Conservation (phyloP, 2,888 invertebrate genomes). For the Teinopalpus imperialis region DNA sequence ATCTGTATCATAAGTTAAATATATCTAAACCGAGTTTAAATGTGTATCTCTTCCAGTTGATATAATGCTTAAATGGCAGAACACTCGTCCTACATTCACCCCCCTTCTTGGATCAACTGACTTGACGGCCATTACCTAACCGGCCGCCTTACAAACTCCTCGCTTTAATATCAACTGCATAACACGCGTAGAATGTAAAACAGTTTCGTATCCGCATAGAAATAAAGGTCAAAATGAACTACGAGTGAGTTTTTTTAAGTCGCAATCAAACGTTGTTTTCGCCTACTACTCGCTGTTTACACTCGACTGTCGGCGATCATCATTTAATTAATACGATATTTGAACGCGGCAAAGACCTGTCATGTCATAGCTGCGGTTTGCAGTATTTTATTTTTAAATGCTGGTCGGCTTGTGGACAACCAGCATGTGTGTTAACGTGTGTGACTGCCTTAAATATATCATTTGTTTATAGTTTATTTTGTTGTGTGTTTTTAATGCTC, state of each 20-base stretch:
- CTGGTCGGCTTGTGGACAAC: conserved; percentile 8
- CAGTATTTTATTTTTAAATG: conserved; percentile 35
- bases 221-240: conserved; percentile 42
- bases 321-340: conserved; percentile 75
- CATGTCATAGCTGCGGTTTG: conserved; percentile 42
- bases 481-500: not conserved
- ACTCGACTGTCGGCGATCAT: conserved; percentile 63
- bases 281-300: conserved; percentile 68
- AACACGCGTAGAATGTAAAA: conserved; percentile 28
- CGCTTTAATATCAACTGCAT: conserved; percentile 40
- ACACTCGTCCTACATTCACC: conserved; percentile 73
- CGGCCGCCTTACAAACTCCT: conserved; percentile 65
- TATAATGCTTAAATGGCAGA: conserved; percentile 43
- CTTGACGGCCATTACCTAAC: conserved; percentile 75
- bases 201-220: conserved; percentile 37
- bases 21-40: no score
- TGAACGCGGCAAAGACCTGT: conserved; percentile 62
- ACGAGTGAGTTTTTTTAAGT: conserved; percentile 15
- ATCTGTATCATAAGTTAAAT: no score
- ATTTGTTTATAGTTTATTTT: conserved; percentile 6
- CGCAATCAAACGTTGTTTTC: conserved; percentile 51
- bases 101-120: conserved; percentile 70
- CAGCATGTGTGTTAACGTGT: conserved; percentile 3
- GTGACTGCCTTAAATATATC: conserved; percentile 1
- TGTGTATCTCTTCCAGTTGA: conserved; percentile 56